Percentiles rank a stretch among this genome's conserved stretches.
phyloP scores from a whole-genome alignment of 2,797 vertebrate species.

The Phoeniculus purpureus region DNA sequence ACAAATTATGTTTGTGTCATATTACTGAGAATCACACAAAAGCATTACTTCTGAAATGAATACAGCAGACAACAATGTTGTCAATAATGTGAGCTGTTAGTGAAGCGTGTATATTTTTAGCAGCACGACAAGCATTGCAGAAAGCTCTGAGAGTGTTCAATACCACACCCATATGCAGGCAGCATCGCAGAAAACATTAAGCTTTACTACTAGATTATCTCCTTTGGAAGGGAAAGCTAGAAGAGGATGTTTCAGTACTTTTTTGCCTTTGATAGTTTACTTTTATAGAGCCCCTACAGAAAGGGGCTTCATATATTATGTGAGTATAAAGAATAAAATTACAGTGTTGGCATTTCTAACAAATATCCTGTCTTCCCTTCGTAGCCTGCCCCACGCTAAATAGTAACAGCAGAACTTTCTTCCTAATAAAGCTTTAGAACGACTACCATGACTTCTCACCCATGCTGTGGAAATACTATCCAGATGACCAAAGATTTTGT shows the following conservation, averaged over 20 bases:
- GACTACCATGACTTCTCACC: background rate
- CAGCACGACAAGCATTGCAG: background rate
- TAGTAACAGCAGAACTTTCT: conserved; percentile 5
- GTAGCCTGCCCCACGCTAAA: background rate
- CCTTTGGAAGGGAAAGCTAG: background rate
- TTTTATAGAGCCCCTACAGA: background rate
- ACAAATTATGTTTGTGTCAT: conserved; percentile 37
- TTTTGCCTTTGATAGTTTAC: background rate
- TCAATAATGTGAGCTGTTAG: background rate
- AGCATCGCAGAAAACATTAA: background rate
- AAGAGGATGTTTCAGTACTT: background rate
- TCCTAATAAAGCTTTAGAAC: conserved; percentile 53
- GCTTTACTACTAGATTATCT: background rate
- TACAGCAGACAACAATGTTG: background rate
- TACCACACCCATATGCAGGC: background rate
- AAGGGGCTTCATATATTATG: background rate
- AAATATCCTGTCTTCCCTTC: background rate
- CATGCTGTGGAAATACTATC: background rate
- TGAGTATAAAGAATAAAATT: background rate
- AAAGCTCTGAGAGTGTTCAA: background rate
- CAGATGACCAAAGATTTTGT: conserved; percentile 56
- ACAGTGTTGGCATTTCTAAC: background rate
- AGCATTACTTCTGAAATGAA: background rate
- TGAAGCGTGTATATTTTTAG: background rate
- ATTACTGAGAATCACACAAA: conserved; percentile 43